These are phyloP conservation scores for Siniperca scherzeri DNA, from an alignment of 2,797 vertebrate species.

Conservation along the genomic window DNA sequence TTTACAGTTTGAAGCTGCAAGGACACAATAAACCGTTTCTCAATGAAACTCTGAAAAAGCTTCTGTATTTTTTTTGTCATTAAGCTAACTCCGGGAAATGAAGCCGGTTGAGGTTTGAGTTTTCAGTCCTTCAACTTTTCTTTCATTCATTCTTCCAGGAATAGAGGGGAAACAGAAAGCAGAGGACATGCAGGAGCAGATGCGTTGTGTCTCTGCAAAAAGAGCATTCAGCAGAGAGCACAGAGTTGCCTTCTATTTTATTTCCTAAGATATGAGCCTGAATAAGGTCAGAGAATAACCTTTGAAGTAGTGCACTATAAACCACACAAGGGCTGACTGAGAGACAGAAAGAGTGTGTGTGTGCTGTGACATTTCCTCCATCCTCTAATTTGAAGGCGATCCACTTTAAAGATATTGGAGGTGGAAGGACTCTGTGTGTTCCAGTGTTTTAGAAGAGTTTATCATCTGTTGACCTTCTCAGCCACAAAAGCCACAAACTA, in stretches of 20 bases:
- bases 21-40: conserved; percentile 8
- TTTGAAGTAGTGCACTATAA: conserved; percentile 76
- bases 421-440: conserved; percentile 65
- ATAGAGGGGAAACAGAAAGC: conserved; percentile 36
- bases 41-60: conserved; percentile 26
- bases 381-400: conserved; percentile 78
- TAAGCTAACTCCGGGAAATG: conserved; percentile 32
- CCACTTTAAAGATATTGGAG: conserved; percentile 78
- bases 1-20: conserved; percentile 1
- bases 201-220: conserved; percentile 41
- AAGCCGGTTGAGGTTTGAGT: conserved; percentile 32
- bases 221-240: conserved; percentile 65
- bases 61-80: conserved; percentile 12
- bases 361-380: conserved; percentile 76
- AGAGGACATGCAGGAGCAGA: conserved; percentile 47
- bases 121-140: conserved; percentile 56
- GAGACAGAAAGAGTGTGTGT: conserved; percentile 40
- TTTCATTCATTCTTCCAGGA: conserved; percentile 64
- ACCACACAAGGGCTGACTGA: conserved; percentile 55
- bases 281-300: conserved; percentile 81
- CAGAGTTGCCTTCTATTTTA: conserved; percentile 64
- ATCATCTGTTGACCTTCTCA: conserved; percentile 82
- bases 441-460: conserved; percentile 78
- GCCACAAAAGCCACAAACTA: conserved; percentile 65
- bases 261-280: conserved; percentile 73